Conservation (phyloP, 2,113 vertebrate genomes). For the Salvelinus namaycush region DNA sequence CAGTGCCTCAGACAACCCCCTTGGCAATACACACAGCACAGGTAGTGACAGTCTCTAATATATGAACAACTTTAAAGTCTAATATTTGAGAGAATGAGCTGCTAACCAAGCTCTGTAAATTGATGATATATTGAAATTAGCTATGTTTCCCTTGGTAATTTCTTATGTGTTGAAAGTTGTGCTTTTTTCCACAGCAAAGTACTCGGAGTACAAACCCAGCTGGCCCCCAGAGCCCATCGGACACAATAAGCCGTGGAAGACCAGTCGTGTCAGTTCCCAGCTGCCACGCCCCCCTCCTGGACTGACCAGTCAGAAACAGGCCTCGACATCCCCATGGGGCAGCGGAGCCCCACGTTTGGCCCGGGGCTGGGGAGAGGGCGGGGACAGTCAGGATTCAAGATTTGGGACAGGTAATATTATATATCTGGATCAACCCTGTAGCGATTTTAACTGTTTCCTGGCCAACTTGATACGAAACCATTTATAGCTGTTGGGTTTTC, state of each 20-base stretch:
- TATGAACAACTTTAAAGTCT: too few species aligned
- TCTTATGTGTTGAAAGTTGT: conserved; percentile 40
- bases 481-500: background rate
- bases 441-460: conserved; percentile 3
- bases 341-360: conserved; percentile 87
- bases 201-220: conserved; percentile 94
- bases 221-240: conserved; percentile 99
- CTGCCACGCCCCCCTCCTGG: conserved; percentile 95
- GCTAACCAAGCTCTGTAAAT: background rate
- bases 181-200: conserved; percentile 83
- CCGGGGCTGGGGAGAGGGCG: conserved; percentile 86
- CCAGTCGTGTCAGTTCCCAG: conserved; percentile 96
- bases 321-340: conserved; percentile 87
- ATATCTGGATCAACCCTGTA: background rate
- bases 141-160: background rate
- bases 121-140: too few species aligned
- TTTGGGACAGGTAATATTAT: conserved; percentile 84
- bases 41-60: conserved; percentile 67
- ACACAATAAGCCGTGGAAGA: conserved; percentile 98
- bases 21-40: conserved; percentile 95
- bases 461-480: background rate
- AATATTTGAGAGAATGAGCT: too few species aligned
- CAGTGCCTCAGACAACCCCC: conserved; percentile 99
- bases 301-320: conserved; percentile 91
- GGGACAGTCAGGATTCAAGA: conserved; percentile 84